Evolutionary conservation across 2,888 invertebrate genomes (phyloP), one percentile per base, ranked within the genome.

Genomic region (Lissocephala sabroskyi): DNA sequence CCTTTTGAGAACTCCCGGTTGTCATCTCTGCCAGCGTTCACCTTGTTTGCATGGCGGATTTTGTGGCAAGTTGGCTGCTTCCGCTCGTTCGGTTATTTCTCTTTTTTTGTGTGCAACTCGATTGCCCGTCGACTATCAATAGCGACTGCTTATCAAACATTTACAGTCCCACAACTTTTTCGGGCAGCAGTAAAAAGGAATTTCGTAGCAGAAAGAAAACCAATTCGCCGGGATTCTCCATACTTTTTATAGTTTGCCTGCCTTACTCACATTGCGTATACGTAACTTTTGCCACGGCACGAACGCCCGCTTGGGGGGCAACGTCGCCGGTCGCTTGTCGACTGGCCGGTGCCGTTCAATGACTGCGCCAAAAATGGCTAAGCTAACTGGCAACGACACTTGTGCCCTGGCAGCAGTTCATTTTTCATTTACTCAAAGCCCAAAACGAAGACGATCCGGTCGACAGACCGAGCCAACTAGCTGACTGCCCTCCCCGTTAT

Each of bases 351-450:
- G 41, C 50, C 36, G 50, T 9, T n/a, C 62, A 51, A 56, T 77
- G 68, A 68, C 71, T 59, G 56, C 59, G 75, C 78, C 52, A 56
- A 23, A 23, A 23, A 23, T 23, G 23, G 23, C 23, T 23, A 23
- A 33, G 16, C 47, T 61, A 56, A 53, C 75, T 62, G 75, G 51
- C 52, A 77, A 52, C 65, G 65, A 62, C 62, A 62, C 57, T 61
- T 61, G 52, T 6, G 37, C 51, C 3, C 23, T 23, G 23, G 23
- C 60, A 26, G 57, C 60, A 76, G 68, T 67, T 67, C 76, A 67
- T 67, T 67, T 67, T 70, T 70, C 68, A 70, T 70, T 68, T 74
- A 76, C 70, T 77, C 66, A 74, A 65, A 10, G 10, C 35, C 7
- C 17, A 16, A 35, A 45, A 61, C 61, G 64, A 63, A 59, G 35